These are phyloP conservation scores for Poecile montanus DNA, from an alignment of 2,797 vertebrate genomes.

Conservation along the genomic window DNA sequence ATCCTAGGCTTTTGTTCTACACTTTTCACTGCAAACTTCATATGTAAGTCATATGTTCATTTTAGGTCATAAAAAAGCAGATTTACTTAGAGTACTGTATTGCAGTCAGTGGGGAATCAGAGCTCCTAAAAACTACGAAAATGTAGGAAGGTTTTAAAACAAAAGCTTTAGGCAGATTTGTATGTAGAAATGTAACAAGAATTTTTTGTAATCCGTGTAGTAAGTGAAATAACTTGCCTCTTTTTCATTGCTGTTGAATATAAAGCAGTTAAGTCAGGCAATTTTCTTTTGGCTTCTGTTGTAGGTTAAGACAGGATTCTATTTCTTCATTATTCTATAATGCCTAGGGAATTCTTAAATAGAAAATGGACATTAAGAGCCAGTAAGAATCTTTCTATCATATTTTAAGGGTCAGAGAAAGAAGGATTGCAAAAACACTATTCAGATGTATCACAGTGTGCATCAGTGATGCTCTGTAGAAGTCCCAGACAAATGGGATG, in stretches of 20 bases:
- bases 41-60: background rate
- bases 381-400: background rate
- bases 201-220: background rate
- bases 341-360: background rate
- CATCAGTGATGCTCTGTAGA: slow-evolving; percentile 40
- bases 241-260: background rate
- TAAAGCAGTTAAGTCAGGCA: background rate
- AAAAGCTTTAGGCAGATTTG: background rate
- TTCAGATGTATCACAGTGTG: background rate
- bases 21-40: background rate
- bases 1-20: background rate
- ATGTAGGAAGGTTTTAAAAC: background rate
- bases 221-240: background rate
- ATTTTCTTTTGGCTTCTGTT: background rate
- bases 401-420: background rate
- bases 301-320: background rate
- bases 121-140: background rate
- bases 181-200: background rate
- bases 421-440: background rate
- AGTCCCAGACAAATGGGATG: slow-evolving; percentile 13
- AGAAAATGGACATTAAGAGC: background rate
- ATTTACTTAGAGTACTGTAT: background rate
- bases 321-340: background rate
- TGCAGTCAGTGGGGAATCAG: background rate
- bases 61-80: background rate